Evolutionary conservation across 2,888 invertebrate genomes (phyloP), one percentile per base, ranked within the genome.

Genomic region (Prenolepis imparis): DNA sequence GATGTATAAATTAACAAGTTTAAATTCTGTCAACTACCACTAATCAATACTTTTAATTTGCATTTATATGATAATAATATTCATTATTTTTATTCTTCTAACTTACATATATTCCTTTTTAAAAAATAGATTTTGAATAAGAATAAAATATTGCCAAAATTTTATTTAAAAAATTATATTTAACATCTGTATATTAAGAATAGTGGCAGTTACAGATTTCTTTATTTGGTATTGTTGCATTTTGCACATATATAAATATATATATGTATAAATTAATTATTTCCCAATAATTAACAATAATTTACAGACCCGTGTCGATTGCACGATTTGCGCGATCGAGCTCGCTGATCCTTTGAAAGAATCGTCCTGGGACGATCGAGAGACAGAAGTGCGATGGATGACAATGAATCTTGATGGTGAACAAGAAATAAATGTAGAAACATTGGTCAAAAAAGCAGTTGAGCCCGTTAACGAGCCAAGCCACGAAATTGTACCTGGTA

Each of bases 311-410:
- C 61, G 57, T 44, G 63, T 93, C 48, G 90, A 92, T 9, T 94
- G 93, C 39, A 75, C 55, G 1, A 75, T 92, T 18, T 83, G 74
- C 75, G 91, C 92, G 85, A 93, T 94, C 39, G 15, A 61, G 5
- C 18, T 90, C 5, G n/a, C 44, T 5, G 72, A 89, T 5, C 86
- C 92, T 18, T 12, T 82, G 1, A 89, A 90, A 36, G 84, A 88
- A 1, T 64, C 93, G 1, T 92, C 93, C 0, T 95, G 95, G 95
- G 95, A 95, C 84, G 95, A 95, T 64, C 92, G 95, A 72, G 95
- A 95, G 83, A 93, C 92, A 44, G 91, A 93, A 32, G 92, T 94
- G 1, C 87, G 92, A 32, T 95, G 95, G 95, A 75, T 86, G 48
- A 77, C 86, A 72, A 73, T 86, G 4, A 48, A 83, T n/a, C 68